Evolutionary conservation across 2,888 invertebrate genomes (phyloP).

Genomic region (Helleia helle): DNA sequence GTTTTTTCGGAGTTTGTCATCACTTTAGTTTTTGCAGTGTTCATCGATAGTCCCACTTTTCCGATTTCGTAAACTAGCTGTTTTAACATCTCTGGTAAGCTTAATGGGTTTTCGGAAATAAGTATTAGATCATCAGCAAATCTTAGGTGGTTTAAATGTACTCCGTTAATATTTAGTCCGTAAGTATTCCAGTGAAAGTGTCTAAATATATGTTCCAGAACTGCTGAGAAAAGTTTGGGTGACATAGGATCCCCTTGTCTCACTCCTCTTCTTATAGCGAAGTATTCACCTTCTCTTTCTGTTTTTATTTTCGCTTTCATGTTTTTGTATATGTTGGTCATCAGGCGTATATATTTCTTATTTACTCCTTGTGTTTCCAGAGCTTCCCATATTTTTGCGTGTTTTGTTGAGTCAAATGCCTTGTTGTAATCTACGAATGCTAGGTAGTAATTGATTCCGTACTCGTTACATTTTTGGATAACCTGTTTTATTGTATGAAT

Average conservation of each 20-base stretch:
- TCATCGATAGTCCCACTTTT: background rate
- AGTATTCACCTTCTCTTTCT: background rate
- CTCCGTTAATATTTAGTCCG: slow-evolving; percentile 5
- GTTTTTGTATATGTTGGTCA: background rate
- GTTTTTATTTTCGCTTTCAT: slow-evolving; percentile 1
- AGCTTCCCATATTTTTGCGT: background rate
- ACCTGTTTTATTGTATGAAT: slow-evolving; percentile 15
- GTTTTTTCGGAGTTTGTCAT: background rate
- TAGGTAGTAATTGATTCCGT: background rate
- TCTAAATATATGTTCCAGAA: slow-evolving; percentile 3
- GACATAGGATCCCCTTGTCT: slow-evolving; percentile 7
- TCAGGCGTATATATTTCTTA: background rate
- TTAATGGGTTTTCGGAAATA: background rate
- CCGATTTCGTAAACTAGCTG: slow-evolving; percentile 1
- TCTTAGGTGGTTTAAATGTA: slow-evolving; percentile 5
- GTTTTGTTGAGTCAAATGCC: slow-evolving; percentile 6
- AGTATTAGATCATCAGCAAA: slow-evolving; percentile 8
- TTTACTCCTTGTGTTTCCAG: background rate
- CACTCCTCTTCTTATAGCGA: slow-evolving; percentile 7
- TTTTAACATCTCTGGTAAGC: slow-evolving; percentile 7
- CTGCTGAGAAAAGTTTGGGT: slow-evolving; percentile 3
- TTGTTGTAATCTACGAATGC: slow-evolving; percentile 5
- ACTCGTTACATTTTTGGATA: slow-evolving; percentile 8
- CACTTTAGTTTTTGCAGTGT: slow-evolving; percentile 6
- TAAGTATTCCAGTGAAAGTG: background rate